Conservation (phyloP, 2,113 vertebrate species). For the Setophaga coronata region DNA sequence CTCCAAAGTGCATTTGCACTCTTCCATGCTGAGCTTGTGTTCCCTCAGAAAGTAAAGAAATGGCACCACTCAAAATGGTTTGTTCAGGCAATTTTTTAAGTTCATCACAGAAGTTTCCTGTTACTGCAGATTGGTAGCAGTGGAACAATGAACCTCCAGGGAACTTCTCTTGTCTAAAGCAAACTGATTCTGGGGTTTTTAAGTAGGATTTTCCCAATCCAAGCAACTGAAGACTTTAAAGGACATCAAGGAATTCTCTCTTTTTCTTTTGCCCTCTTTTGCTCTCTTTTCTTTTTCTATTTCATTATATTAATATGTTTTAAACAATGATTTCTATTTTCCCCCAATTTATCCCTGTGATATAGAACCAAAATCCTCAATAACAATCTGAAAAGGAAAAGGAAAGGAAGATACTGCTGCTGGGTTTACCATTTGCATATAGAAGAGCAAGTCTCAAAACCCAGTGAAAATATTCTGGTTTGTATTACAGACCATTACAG, state of each 20-base stretch:
- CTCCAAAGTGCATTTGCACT: background rate
- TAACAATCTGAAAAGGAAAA: background rate
- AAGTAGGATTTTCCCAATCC: background rate
- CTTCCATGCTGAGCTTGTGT: background rate
- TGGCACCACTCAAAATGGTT: background rate
- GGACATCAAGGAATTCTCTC: background rate
- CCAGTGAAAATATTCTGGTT: background rate
- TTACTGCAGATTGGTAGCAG: background rate
- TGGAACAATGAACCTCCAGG: background rate
- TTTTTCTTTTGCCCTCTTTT: no score
- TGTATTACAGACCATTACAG: background rate
- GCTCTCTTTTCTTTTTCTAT: no score
- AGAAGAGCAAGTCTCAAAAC: background rate
- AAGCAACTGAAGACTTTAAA: background rate
- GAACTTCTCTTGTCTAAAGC: background rate
- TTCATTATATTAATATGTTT: background rate
- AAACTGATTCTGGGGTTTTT: background rate
- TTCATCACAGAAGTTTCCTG: background rate
- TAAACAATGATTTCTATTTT: background rate
- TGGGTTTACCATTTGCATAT: background rate
- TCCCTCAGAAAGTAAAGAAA: background rate
- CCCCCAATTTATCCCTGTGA: background rate
- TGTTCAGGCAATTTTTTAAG: background rate
- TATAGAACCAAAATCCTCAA: background rate
- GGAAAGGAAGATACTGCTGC: background rate